A percentile compares a stretch with the other conserved stretches of the same genome.
Evolutionary conservation across 2,888 invertebrate species (phyloP).

Genomic region (Notodonta dromedarius): DNA sequence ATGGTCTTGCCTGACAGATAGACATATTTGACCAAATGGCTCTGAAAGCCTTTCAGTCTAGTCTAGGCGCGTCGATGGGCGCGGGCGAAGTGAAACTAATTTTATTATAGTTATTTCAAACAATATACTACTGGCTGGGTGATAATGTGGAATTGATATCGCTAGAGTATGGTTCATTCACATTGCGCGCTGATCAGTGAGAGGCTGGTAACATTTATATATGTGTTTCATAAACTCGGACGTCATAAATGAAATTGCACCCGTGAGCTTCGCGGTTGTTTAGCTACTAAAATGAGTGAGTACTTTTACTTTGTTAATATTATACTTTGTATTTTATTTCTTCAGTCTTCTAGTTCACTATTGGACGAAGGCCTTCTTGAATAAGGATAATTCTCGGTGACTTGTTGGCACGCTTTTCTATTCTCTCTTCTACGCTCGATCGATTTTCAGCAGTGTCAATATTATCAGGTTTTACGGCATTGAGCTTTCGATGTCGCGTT

Average conservation of each 20-base stretch:
- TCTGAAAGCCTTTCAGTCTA: conserved; percentile 44
- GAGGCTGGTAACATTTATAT: conserved; percentile 32
- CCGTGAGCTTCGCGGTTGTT: conserved; percentile 18
- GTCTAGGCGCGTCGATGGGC: conserved; percentile 45
- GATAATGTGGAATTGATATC: conserved; percentile 51
- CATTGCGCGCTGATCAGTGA: conserved; percentile 32
- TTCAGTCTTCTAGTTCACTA: neutral
- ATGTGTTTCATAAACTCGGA: conserved; percentile 32
- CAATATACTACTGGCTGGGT: conserved; percentile 38
- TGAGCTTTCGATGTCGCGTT: too few species aligned
- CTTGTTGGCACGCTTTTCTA: too few species aligned
- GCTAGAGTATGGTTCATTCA: conserved; percentile 57
- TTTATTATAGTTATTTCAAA: conserved; percentile 50
- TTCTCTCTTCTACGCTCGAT: too few species aligned
- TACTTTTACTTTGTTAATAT: conserved; percentile 22
- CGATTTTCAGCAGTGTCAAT: too few species aligned
- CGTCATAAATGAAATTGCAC: conserved; percentile 25
- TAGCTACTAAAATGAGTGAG: conserved; percentile 31
- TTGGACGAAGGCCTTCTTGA: neutral
- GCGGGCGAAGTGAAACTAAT: conserved; percentile 49
- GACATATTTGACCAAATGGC: conserved; percentile 50
- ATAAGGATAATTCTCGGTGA: too few species aligned
- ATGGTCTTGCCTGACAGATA: conserved; percentile 59
- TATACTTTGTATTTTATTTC: neutral
- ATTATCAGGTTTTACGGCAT: too few species aligned